These are phyloP conservation scores for Halisarca cf. caerulea DNA, from an alignment of 37 sponge, comb jelly and placozoan species.

Conservation along the genomic window DNA sequence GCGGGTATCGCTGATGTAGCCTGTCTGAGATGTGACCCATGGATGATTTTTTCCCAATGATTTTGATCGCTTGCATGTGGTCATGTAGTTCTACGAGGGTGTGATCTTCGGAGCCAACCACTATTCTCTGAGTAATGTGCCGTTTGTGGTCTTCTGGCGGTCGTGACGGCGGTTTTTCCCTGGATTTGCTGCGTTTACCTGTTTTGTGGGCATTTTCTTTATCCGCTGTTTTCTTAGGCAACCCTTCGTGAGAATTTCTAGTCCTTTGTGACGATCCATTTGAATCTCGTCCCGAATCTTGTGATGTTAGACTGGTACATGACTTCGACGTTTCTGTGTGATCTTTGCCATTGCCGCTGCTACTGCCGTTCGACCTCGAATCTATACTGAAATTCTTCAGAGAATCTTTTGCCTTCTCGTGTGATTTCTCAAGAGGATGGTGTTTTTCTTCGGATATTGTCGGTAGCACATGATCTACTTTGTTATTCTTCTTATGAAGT, in stretches of 20 bases:
- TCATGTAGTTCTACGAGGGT: no score
- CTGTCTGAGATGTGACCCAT: no score
- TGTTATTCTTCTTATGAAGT: neutral
- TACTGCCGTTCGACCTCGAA: neutral
- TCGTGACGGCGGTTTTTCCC: neutral
- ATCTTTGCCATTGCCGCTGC: neutral
- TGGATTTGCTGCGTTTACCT: neutral
- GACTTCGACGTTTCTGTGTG: slow-evolving; percentile 1
- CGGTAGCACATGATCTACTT: neutral
- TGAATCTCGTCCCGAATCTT: slow-evolving; percentile 23
- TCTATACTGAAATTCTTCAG: slow-evolving; percentile 7
- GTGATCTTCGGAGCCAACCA: no score
- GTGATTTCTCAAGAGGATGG: no score
- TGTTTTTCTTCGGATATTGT: neutral
- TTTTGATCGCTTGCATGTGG: no score
- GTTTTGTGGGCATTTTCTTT: neutral
- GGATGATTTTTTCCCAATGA: no score
- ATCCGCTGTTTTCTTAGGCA: neutral
- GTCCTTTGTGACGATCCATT: neutral
- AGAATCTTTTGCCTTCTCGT: no score
- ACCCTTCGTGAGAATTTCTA: neutral
- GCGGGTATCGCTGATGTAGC: no score
- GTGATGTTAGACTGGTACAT: neutral
- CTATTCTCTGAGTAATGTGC: no score
- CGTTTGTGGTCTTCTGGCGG: no score